Conservation (phyloP, 1,140 invertebrate species). For the Stenopsyche tienmushanensis region DNA sequence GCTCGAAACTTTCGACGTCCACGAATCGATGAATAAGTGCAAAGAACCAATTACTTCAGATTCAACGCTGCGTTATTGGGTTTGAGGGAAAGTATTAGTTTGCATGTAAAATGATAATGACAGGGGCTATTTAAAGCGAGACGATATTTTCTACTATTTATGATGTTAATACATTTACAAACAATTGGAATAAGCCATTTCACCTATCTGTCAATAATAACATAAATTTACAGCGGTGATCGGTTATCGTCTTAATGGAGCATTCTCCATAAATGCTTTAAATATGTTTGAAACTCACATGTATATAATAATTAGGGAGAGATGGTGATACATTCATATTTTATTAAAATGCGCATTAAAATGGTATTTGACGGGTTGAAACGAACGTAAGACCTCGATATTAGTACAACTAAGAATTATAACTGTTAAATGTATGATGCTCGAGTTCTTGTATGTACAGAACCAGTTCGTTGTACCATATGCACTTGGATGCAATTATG, state of each 20-base stretch:
- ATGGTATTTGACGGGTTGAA: too few relatives aligned
- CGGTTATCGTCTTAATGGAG: too few relatives aligned
- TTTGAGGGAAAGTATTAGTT: conserved; percentile 30
- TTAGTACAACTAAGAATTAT: background rate
- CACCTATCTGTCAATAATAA: conserved; percentile 1
- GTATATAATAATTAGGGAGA: too few relatives aligned
- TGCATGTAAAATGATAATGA: background rate
- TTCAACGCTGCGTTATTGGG: conserved; percentile 22
- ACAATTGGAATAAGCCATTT: background rate
- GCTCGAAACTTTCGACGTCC: too few relatives aligned
- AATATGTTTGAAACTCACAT: too few relatives aligned
- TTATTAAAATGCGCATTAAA: background rate
- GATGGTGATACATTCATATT: too few relatives aligned
- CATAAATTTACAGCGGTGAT: background rate
- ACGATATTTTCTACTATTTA: background rate
- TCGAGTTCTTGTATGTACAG: too few relatives aligned
- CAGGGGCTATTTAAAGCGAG: background rate
- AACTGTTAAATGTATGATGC: too few relatives aligned
- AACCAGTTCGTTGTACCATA: too few relatives aligned
- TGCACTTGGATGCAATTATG: too few relatives aligned
- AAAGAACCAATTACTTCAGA: conserved; percentile 30
- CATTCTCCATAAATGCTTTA: too few relatives aligned
- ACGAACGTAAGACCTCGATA: background rate
- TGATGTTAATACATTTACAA: conserved; percentile 5
- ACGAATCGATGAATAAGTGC: background rate